phyloP scores from a whole-genome alignment of 1,140 invertebrate species.

The Pygmarrhopalites habei region DNA sequence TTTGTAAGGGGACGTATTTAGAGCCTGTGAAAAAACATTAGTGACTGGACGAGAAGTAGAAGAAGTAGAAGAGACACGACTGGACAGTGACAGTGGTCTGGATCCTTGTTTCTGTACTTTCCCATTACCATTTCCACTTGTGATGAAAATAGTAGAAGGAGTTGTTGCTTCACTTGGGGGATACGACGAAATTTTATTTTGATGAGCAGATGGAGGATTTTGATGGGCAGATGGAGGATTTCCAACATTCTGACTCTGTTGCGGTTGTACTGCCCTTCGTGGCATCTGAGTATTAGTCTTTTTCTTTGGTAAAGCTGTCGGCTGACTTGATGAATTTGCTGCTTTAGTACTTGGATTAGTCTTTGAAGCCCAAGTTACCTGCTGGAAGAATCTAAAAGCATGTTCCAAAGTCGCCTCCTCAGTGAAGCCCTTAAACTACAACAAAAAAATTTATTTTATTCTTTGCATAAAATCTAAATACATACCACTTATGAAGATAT shows the following conservation, averaged over 20 bases:
- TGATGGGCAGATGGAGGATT: background rate
- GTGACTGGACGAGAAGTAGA: too few species aligned
- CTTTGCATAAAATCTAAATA: too few species aligned
- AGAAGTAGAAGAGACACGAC: too few species aligned
- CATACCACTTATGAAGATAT: too few species aligned
- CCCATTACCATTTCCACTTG: too few species aligned
- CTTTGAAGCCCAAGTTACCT: conserved; percentile 21
- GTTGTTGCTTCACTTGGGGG: background rate
- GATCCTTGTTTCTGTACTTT: too few species aligned
- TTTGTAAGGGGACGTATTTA: conserved; percentile 27
- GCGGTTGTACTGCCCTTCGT: background rate
- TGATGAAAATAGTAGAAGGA: background rate
- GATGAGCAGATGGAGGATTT: background rate
- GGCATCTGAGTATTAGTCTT: background rate
- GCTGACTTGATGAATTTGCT: background rate
- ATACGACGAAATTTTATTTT: background rate
- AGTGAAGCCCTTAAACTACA: too few species aligned
- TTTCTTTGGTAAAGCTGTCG: background rate
- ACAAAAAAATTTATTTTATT: too few species aligned
- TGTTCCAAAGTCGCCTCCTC: conserved; percentile 6
- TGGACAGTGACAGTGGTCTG: too few species aligned
- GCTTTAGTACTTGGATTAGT: background rate
- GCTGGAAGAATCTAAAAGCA: conserved; percentile 17
- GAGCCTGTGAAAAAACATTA: too few species aligned
- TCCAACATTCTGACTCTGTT: background rate